Evolutionary conservation across 1,140 invertebrate genomes (phyloP), one percentile per base, ranked within the genome.

Genomic region (Drosophila busckii): DNA sequence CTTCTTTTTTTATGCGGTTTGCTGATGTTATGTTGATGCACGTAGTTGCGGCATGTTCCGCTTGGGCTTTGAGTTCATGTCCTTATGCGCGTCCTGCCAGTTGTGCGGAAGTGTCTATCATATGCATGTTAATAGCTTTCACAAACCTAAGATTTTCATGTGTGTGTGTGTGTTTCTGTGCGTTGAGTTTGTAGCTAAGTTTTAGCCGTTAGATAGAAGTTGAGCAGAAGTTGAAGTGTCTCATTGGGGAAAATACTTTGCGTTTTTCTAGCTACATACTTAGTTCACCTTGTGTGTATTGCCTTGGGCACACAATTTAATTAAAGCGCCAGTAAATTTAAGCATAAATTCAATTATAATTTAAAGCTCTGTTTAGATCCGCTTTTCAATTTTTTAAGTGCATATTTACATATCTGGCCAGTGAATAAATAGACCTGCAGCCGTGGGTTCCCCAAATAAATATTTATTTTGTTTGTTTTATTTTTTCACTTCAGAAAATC

Each of bases 41-140:
- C 64, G 75, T 80, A 69, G 59, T 26, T 29, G 64, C 63, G 69
- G 52, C 75, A 69, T 80, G 58, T 56, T 71, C 67, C 58, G 54
- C 50, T 48, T 42, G 41, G 59, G 25, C 53, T 49, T 34, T 52
- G 52, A 55, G 62, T 48, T 63, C 52, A 49, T 37, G 60, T 45
- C 42, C 46, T 35, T 32, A 26, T 56, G 32, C 32, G 54, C 54
- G 42, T 58, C 42, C 68, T 69, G 63, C 63, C 53, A 71, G 59
- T 73, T 68, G 50, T 68, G 73, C 75, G 73, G 73, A 82, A 80
- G 75, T 80, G 69, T 75, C 75, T 70, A 80, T 82, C 75, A 80
- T 80, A 82, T 75, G 65, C 75, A 75, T 82, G 69, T 82, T 75
- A 82, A 80, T 78, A 71, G 63, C 58, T 65, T 78, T 44, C 61